Conservation (phyloP, 1,140 invertebrate genomes). For the Vanessa tameamea region DNA sequence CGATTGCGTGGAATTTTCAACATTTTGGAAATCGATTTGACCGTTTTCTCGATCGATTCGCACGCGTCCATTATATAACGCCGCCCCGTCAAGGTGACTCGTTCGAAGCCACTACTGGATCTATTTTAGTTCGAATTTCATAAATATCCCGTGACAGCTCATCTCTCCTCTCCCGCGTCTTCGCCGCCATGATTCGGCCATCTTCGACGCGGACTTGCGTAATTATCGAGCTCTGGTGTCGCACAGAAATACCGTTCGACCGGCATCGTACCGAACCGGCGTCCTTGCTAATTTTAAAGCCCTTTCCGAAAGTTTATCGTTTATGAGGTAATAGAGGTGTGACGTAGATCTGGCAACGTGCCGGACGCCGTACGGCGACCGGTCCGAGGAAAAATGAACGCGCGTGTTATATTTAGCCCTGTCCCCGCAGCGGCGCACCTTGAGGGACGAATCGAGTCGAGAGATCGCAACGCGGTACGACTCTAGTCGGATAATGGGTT, state of each 20-base stretch:
- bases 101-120: constrained; percentile 68
- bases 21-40: constrained; percentile 63
- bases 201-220: constrained; percentile 66
- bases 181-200: constrained; percentile 65
- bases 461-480: constrained; percentile 40
- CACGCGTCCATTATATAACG: constrained; percentile 64
- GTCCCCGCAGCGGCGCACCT: constrained; percentile 58
- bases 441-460: constrained; percentile 49
- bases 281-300: constrained; percentile 80
- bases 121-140: constrained; percentile 79
- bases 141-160: constrained; percentile 79
- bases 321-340: constrained; percentile 75
- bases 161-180: constrained; percentile 75
- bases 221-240: constrained; percentile 62
- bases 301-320: constrained; percentile 75
- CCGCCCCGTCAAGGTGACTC: constrained; percentile 76
- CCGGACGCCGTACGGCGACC: constrained; percentile 59
- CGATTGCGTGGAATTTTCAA: constrained; percentile 64
- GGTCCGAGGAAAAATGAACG: constrained; percentile 60
- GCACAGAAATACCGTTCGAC: constrained; percentile 53
- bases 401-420: constrained; percentile 64
- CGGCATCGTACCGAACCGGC: constrained; percentile 43
- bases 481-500: constrained; percentile 48
- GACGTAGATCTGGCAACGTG: constrained; percentile 67
- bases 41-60: constrained; percentile 51